Percentiles rank a stretch among this genome's conserved stretches.
Evolutionary conservation across 2,888 invertebrate genomes (phyloP).

Genomic region (Cylloceria caligata): DNA sequence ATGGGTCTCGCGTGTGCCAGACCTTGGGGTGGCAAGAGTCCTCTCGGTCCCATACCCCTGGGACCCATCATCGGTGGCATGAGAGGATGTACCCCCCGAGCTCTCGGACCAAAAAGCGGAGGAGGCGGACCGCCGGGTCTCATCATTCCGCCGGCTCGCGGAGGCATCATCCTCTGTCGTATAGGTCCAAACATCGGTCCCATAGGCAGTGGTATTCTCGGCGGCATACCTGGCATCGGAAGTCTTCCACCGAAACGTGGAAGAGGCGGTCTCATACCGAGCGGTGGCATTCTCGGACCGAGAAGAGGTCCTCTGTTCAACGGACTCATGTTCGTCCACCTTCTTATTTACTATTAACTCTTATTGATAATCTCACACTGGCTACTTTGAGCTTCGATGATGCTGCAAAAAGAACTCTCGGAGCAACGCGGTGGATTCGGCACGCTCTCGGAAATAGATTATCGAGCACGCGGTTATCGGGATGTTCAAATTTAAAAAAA

Average conservation of each 20-base stretch:
- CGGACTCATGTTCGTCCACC: conserved; percentile 76
- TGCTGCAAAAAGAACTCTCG: too few relatives aligned
- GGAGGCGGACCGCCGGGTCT: conserved; percentile 70
- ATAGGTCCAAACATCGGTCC: conserved; percentile 71
- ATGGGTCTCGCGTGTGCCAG: conserved; percentile 79
- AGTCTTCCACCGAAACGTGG: conserved; percentile 77
- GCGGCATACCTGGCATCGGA: conserved; percentile 72
- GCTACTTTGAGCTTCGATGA: too few relatives aligned
- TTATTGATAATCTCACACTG: not conserved
- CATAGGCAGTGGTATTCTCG: conserved; percentile 72
- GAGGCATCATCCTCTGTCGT: conserved; percentile 70
- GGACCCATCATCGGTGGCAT: conserved; percentile 77
- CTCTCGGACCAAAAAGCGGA: conserved; percentile 73
- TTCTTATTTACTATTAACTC: not conserved
- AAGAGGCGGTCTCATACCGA: conserved; percentile 75
- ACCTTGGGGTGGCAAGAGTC: conserved; percentile 75
- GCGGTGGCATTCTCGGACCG: conserved; percentile 76
- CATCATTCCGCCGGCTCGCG: conserved; percentile 69
- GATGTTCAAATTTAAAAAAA: not conserved
- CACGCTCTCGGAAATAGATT: not conserved
- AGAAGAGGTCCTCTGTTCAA: conserved; percentile 79
- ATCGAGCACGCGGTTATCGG: too few relatives aligned
- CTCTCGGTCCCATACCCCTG: conserved; percentile 74
- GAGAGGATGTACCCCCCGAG: conserved; percentile 73
- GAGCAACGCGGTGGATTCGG: not conserved